Percentiles rank a stretch among this genome's conserved stretches.
These are phyloP conservation scores for Trissolcus japonicus DNA, from an alignment of 2,888 invertebrate species.

Conservation along the genomic window DNA sequence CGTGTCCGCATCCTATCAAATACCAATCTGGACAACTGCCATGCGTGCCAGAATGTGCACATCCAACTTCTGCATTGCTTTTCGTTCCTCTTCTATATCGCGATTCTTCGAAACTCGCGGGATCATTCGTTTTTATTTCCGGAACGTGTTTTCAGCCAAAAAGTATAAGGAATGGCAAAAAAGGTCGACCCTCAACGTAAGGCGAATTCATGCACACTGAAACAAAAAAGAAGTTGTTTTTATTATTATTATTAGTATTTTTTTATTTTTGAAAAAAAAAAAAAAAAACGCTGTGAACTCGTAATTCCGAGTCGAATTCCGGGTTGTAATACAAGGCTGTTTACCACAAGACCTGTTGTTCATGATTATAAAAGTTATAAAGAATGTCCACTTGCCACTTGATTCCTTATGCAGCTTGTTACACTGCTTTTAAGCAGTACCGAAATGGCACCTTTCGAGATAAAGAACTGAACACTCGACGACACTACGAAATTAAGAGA, in stretches of 20 bases:
- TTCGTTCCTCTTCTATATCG: slow-evolving; percentile 46
- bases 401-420: slow-evolving; percentile 39
- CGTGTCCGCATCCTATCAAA: slow-evolving; percentile 74
- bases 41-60: slow-evolving; percentile 74
- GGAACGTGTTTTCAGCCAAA: slow-evolving; percentile 54
- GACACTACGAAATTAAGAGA: slow-evolving; percentile 24
- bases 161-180: slow-evolving; percentile 33
- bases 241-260: neutral
- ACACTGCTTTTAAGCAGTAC: slow-evolving; percentile 12
- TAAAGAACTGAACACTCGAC: slow-evolving; percentile 31
- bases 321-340: slow-evolving; percentile 51
- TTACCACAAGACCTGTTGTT: slow-evolving; percentile 46
- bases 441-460: slow-evolving; percentile 22
- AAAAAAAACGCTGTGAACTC: slow-evolving; percentile 37
- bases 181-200: slow-evolving; percentile 13
- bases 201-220: slow-evolving; percentile 4
- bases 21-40: slow-evolving; percentile 74
- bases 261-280: slow-evolving; percentile 4
- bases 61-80: slow-evolving; percentile 41
- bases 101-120: slow-evolving; percentile 53
- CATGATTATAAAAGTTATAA: slow-evolving; percentile 49
- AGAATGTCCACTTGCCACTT: slow-evolving; percentile 47
- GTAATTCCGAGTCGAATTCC: slow-evolving; percentile 41
- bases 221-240: slow-evolving; percentile 16
- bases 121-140: slow-evolving; percentile 62